Base-by-base conservation (phyloP, 2,888 invertebrate genomes). In the Phortica okadai region DNA sequence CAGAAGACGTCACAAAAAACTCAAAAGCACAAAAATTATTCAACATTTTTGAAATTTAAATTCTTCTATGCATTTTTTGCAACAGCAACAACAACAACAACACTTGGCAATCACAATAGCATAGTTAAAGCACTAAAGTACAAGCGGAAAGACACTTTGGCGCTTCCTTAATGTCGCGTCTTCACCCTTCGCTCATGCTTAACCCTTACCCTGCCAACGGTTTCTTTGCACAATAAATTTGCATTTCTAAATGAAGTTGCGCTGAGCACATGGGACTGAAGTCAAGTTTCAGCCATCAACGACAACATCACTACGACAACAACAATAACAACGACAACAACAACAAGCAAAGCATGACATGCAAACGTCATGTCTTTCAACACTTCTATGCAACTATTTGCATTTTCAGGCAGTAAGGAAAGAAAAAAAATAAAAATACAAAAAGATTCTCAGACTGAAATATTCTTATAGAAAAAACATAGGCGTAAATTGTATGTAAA, bases 251-350 rank as follows among this genome's bases (percentile, higher is more conserved):
- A 44, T 67, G 41, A 44, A 44, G n/a, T 67, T 44, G 50, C 50
- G 66, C 41, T 41, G 66, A 2, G 33, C 11, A 16, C 21, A 45
- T 6, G 58, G 11, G 14, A 79, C 82, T 33, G 59, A 83, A 89
- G 90, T 90, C 90, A 90, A 89, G 88, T 88, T 89, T 89, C 90
- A 87, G 88, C 83, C 84, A 82, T 42, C 78, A 81, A 78, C 74
- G 70, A 74, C 73, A 77, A 77, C 77, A 77, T n/a, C n/a, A n/a
- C n/a, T n/a, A n/a, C n/a, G n/a, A n/a, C n/a, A n/a, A 74, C 33
- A 77, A 76, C 79, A 73, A 25, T 7, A 74, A 67, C 70, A 70
- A 72, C 73, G 77, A 74, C 73, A 77, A 77, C 77, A 77, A 72
- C 66, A 80, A 78, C 69, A 69, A n/a, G 10, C 5, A 69, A 21